A percentile compares a stretch with the other conserved stretches of the same genome.
Conservation (phyloP, 2,797 vertebrate genomes). For the Catostomus latipinnis region DNA sequence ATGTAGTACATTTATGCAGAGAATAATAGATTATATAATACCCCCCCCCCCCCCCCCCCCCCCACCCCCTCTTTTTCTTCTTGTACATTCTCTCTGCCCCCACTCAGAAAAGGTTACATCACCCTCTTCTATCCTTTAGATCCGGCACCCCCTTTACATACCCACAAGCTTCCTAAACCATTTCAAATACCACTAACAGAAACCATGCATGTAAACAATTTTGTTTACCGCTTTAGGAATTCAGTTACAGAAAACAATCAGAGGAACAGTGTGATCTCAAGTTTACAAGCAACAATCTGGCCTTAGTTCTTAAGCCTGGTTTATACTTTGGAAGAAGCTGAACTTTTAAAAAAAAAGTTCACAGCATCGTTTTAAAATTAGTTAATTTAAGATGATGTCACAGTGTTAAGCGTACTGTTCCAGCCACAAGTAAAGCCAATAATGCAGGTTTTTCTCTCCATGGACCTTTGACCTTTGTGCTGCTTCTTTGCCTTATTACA, state of each 20-base stretch:
- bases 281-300: not conserved
- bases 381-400: too few species aligned
- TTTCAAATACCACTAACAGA: not conserved
- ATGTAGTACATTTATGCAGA: not conserved
- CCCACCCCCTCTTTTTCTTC: too few species aligned
- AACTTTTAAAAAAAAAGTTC: too few species aligned
- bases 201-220: not conserved
- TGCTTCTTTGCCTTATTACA: too few species aligned
- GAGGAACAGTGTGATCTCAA: slow-evolving; percentile 7
- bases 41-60: not conserved
- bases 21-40: slow-evolving; percentile 6
- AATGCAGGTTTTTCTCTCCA: too few species aligned
- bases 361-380: too few species aligned
- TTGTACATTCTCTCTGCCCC: not conserved
- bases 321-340: too few species aligned
- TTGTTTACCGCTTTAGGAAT: not conserved
- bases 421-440: too few species aligned
- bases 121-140: not conserved
- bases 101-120: not conserved
- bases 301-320: not conserved
- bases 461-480: too few species aligned
- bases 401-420: too few species aligned
- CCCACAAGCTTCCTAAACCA: not conserved
- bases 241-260: slow-evolving; percentile 5
- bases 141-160: too few species aligned